These are phyloP conservation scores for Hirtodrosophila alboralis DNA, from an alignment of 2,888 invertebrate genomes.

Conservation along the genomic window DNA sequence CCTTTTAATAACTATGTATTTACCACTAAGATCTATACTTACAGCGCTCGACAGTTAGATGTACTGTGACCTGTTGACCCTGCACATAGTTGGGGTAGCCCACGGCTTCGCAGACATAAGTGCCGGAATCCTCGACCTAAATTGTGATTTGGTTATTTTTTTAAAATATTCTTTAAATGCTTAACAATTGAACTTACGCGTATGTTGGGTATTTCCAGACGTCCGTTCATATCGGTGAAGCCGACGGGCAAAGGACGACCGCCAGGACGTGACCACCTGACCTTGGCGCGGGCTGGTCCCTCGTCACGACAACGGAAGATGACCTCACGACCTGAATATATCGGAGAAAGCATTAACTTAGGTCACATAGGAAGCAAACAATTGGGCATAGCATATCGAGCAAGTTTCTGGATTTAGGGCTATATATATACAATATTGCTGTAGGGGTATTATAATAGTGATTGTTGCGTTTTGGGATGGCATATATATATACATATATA, in stretches of 20 bases:
- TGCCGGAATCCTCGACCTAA: constrained; percentile 90
- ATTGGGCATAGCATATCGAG: constrained; percentile 13
- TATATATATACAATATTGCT: constrained; percentile 39
- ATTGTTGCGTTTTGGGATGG: not conserved
- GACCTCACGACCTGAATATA: constrained; percentile 92
- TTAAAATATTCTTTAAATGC: fast-evolving
- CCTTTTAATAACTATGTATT: no score
- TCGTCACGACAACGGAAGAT: constrained; percentile 97
- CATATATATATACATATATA: no score
- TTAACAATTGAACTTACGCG: constrained; percentile 84
- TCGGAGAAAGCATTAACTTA: constrained; percentile 19
- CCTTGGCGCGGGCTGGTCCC: constrained; percentile 90
- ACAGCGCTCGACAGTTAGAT: constrained; percentile 91
- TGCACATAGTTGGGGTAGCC: constrained; percentile 87
- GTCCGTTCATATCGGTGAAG: constrained; percentile 90
- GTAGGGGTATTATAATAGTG: constrained; percentile 12
- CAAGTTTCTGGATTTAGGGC: constrained; percentile 31
- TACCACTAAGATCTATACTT: constrained; percentile 84
- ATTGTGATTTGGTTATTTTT: not conserved
- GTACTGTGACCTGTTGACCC: constrained; percentile 88
- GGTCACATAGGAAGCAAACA: no score
- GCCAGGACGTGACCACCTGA: constrained; percentile 90
- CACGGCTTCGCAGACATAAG: constrained; percentile 93
- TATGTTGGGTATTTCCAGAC: constrained; percentile 93
- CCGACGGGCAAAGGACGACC: constrained; percentile 90